Evolutionary conservation across 2,888 invertebrate species (phyloP).

Genomic region (Dendrolimus pini): DNA sequence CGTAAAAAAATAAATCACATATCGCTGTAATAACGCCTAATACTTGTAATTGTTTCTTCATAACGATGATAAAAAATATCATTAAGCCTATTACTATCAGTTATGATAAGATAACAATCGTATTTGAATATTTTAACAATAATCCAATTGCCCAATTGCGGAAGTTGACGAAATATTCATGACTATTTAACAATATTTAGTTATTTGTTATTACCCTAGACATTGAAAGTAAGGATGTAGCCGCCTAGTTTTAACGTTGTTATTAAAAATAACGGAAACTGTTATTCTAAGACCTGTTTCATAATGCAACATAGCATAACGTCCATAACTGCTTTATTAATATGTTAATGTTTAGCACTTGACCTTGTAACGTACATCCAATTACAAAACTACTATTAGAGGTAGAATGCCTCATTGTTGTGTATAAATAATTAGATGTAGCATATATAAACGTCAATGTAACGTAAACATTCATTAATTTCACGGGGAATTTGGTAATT

Average conservation of each 20-base stretch:
- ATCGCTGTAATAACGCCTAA: neutral
- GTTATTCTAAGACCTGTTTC: neutral
- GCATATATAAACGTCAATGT: neutral
- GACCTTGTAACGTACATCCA: neutral
- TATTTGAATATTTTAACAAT: neutral
- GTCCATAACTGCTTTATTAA: neutral
- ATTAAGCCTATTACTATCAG: neutral
- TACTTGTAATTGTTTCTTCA: neutral
- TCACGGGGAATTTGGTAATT: slow-evolving; percentile 5
- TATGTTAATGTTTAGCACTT: neutral
- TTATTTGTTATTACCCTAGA: neutral
- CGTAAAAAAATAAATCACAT: neutral
- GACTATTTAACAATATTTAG: neutral
- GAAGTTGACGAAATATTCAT: neutral
- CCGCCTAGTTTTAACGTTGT: neutral
- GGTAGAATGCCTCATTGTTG: neutral
- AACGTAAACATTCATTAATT: slow-evolving; percentile 1
- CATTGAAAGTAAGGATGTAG: neutral
- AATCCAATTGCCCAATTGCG: neutral
- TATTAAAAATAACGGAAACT: neutral
- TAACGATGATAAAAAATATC: neutral
- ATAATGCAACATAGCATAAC: neutral
- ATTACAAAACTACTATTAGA: neutral
- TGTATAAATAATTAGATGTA: neutral
- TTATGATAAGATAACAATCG: neutral